Evolutionary conservation across 2,113 vertebrate species (phyloP).

Genomic region (Scytalopus superciliaris): DNA sequence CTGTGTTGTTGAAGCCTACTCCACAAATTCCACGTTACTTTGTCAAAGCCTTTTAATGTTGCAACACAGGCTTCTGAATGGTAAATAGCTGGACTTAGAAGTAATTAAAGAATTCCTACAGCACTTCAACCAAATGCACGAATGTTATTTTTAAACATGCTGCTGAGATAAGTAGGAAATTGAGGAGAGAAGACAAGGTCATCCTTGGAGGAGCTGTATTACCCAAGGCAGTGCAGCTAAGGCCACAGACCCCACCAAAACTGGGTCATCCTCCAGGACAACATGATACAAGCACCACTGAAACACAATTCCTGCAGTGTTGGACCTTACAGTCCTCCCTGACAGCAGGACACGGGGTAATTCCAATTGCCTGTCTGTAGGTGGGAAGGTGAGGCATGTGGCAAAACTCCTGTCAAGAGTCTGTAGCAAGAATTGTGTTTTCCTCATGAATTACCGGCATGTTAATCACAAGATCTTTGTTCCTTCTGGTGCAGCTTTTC

Average conservation of each 20-base stretch:
- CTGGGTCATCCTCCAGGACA: not conserved
- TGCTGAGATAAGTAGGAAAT: not conserved
- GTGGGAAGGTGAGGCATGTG: fast-evolving
- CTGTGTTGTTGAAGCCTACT: not conserved
- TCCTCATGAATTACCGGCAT: not conserved
- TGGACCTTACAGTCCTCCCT: not conserved
- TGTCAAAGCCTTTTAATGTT: not conserved
- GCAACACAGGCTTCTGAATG: not conserved
- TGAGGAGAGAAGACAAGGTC: not conserved
- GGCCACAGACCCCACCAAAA: not conserved
- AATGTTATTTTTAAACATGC: not conserved
- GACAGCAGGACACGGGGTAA: fast-evolving
- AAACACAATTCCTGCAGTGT: not conserved
- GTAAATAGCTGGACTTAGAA: not conserved
- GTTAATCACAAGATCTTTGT: not conserved
- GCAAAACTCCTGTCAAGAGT: not conserved
- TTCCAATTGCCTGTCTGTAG: not conserved
- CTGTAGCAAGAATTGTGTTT: not conserved
- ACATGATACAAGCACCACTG: not conserved
- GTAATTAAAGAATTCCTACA: not conserved
- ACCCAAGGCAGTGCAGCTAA: not conserved
- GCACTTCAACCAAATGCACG: not conserved
- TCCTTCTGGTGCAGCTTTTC: not conserved
- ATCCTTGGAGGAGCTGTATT: not conserved
- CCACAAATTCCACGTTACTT: not conserved